A percentile compares a stretch with the other conserved stretches of the same genome.
These are phyloP conservation scores for Lamprotornis superbus DNA, from an alignment of 2,113 vertebrate species.

Conservation along the genomic window DNA sequence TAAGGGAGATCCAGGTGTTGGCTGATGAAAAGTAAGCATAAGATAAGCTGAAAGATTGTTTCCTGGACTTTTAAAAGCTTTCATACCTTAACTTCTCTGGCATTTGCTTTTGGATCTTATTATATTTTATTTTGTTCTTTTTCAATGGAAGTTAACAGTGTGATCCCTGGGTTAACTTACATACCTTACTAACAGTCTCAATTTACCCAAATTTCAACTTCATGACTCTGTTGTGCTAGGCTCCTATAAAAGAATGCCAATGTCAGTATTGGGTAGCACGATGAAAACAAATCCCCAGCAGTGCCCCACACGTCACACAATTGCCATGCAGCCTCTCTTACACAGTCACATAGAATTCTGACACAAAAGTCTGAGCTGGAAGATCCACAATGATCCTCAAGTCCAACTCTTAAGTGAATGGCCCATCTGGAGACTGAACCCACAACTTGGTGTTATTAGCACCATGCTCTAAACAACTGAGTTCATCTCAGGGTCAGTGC, in stretches of 20 bases:
- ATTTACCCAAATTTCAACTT: background rate
- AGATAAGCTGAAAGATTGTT: conserved; percentile 2
- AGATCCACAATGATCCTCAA: background rate
- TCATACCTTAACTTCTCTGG: conserved; percentile 6
- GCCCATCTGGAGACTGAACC: background rate
- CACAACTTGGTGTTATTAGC: background rate
- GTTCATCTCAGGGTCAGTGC: background rate
- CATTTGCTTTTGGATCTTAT: conserved; percentile 13
- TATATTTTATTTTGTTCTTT: background rate
- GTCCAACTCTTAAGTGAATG: background rate
- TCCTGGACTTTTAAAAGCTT: conserved; percentile 8
- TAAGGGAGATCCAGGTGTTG: background rate
- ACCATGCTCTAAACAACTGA: background rate
- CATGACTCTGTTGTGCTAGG: background rate
- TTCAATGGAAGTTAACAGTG: background rate
- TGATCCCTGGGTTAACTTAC: background rate
- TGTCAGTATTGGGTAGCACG: background rate
- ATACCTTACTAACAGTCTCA: background rate
- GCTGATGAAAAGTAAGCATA: conserved; percentile 11
- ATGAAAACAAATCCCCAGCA: background rate
- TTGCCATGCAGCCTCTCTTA: background rate
- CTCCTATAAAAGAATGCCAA: background rate
- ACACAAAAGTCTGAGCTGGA: no score
- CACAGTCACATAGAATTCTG: no score
- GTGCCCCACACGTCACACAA: background rate